Base-by-base conservation (phyloP, 2,888 invertebrate species). In the Aphidius colemani region DNA sequence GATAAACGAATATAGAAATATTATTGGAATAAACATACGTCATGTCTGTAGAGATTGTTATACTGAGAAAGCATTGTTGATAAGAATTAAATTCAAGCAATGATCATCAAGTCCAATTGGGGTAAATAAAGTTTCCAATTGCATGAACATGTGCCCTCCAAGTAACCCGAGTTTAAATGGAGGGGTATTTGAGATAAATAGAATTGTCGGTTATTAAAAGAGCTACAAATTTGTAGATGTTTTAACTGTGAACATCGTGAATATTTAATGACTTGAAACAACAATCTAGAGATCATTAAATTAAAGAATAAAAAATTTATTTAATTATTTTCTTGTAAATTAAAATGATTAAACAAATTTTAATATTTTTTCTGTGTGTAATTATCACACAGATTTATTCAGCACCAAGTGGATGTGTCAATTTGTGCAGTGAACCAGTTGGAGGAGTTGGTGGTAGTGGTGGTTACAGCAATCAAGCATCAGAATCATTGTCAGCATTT, bases 371-470 rank as follows among this genome's bases (percentile, higher is more conserved):
- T 0, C 5, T 30, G 59, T 71, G 68, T 53, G 63, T 72, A 11
- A 45, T 77, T 62, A 46, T 72, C 45, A 69, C 63, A 11, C 69
- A 73, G 61, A 53, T 66, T 53, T 55, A 70, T n/a, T 69, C 70
- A 8, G 73, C 73, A 9, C 77, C 78, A 11, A 72, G 59, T 62
- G 67, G 71, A 11, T 78, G 78, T 51, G 67, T 66, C 51, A 73
- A 74, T 39, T 63, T 67, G 2, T 75, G 64, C 10, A 46, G 39
- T 41, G 41, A 56, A 44, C 40, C 45, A n/a, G 41, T 46, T 9
- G 30, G 30, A 30, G 30, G 30, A 30, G 13, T 18, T 18, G 13
- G 13, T 18, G 13, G 13, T 18, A 2, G 13, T 18, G 18, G 9
- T n/a, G 10, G 43, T 51, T 43, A 30, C 2, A 30, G 40, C 18